Base-by-base conservation (phyloP, 2,113 vertebrate species). In the Melanerpes formicivorus region DNA sequence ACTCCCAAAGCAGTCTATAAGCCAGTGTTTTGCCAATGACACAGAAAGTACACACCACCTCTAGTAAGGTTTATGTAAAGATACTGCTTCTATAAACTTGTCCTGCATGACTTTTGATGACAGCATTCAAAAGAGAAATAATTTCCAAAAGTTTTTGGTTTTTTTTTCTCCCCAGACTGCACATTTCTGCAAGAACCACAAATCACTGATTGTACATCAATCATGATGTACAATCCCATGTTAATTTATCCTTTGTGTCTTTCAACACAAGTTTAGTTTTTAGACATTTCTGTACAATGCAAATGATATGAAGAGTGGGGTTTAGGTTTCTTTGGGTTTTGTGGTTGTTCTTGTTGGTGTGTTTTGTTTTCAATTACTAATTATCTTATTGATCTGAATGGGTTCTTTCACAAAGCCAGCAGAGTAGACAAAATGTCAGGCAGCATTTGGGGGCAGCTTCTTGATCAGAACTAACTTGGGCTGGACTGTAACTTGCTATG, bases 161-260 rank as follows among this genome's bases (percentile, higher is more conserved):
- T 40, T 40, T 80, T 11, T 11, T 55, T 65, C 40, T 77, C 5
- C 21, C 19, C 11, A 9, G 84, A 29, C 11, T 0, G 2, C 14
- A 40, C 12, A 23, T 32, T 74, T 75, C 34, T 63, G 9, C 52
- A 14, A 14, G 29, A 58, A 66, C 64, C n/a, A 59, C 60, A 71
- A 67, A 40, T 18, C 66, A 30, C 4, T 18, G 13, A 62, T 44
- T 78, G 37, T 62, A 34, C 48, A 56, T 30, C 75, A 88, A 25
- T 19, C 37, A 71, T 0, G 4, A 87, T n/a, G n/a, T n/a, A n/a
- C n/a, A n/a, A n/a, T 75, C 14, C 27, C 69, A 30, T 0, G 0
- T 5, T n/a, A 67, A 16, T 40, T 63, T 46, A 63, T 22, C 67
- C 14, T 58, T 56, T 34, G 11, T 16, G 19, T 34, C 56, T 80